phyloP scores from a whole-genome alignment of 2,888 invertebrate species.

The Aspidapion aeneum region DNA sequence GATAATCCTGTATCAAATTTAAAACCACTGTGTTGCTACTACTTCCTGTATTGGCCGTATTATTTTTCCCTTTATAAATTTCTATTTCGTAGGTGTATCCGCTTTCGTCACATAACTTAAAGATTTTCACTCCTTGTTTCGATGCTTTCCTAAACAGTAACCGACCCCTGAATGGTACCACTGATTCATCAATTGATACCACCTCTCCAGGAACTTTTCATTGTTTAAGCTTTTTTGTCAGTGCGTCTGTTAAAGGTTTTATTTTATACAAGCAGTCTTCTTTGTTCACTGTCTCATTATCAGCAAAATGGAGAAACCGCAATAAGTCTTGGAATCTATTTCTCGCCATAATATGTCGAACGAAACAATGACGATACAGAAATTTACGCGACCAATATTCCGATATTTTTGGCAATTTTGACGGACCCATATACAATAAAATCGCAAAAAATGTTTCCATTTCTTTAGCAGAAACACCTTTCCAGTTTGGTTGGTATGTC shows the following conservation, averaged over 20 bases:
- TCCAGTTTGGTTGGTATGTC: not conserved
- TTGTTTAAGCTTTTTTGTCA: constrained; percentile 6
- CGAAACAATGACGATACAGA: constrained; percentile 14
- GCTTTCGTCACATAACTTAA: constrained; percentile 11
- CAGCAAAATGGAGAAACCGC: constrained; percentile 13
- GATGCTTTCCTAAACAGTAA: constrained; percentile 11
- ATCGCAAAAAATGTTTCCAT: constrained; percentile 9
- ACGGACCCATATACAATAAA: constrained; percentile 9
- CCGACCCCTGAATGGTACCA: constrained; percentile 15
- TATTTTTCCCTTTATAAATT: constrained; percentile 7
- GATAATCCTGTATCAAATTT: constrained; percentile 10
- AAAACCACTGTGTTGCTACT: constrained; percentile 9
- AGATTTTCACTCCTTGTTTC: constrained; percentile 16
- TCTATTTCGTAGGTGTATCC: constrained; percentile 13
- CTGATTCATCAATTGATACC: constrained; percentile 16
- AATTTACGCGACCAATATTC: constrained; percentile 12
- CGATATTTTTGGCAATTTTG: constrained; percentile 14
- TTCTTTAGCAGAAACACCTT: constrained; percentile 4
- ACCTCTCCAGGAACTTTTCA: constrained; percentile 9
- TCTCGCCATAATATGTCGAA: constrained; percentile 12
- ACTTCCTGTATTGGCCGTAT: not conserved
- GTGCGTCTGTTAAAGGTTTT: constrained; percentile 9
- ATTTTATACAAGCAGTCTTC: constrained; percentile 1
- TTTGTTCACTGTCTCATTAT: constrained; percentile 10
- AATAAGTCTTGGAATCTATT: constrained; percentile 10